These are phyloP conservation scores for Lathronympha strigana DNA, from an alignment of 2,888 invertebrate species.

Conservation along the genomic window DNA sequence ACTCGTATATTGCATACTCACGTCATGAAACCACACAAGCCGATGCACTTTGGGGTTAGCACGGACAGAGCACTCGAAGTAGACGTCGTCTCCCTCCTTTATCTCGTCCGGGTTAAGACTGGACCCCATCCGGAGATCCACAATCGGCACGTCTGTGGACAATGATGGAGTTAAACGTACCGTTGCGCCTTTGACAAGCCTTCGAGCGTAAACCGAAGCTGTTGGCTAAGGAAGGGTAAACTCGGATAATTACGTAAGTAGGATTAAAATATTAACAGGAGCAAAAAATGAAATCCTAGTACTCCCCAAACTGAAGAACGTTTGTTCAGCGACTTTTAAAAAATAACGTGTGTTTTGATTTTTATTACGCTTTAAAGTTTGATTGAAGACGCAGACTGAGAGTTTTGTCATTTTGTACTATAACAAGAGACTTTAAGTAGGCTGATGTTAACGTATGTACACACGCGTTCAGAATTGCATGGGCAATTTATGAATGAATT, in stretches of 20 bases:
- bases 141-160: slow-evolving; percentile 90
- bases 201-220: background rate
- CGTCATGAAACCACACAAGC: slow-evolving; percentile 93
- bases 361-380: no score
- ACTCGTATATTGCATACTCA: slow-evolving; percentile 54
- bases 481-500: no score
- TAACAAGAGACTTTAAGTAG: no score
- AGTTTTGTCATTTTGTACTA: no score
- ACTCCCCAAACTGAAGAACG: no score
- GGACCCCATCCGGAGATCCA: slow-evolving; percentile 92
- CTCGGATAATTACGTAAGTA: background rate
- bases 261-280: background rate
- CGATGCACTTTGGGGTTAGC: slow-evolving; percentile 94
- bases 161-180: slow-evolving; percentile 30
- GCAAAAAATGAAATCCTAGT: no score
- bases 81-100: slow-evolving; percentile 95
- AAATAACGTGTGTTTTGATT: no score
- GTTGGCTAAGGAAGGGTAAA: background rate
- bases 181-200: slow-evolving; percentile 1
- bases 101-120: slow-evolving; percentile 93
- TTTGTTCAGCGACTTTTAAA: no score
- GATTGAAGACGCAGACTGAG: no score
- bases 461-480: no score
- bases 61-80: slow-evolving; percentile 93
- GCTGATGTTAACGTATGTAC: no score